phyloP scores from a whole-genome alignment of 2,888 invertebrate species.

The Chrysolina haemoptera region DNA sequence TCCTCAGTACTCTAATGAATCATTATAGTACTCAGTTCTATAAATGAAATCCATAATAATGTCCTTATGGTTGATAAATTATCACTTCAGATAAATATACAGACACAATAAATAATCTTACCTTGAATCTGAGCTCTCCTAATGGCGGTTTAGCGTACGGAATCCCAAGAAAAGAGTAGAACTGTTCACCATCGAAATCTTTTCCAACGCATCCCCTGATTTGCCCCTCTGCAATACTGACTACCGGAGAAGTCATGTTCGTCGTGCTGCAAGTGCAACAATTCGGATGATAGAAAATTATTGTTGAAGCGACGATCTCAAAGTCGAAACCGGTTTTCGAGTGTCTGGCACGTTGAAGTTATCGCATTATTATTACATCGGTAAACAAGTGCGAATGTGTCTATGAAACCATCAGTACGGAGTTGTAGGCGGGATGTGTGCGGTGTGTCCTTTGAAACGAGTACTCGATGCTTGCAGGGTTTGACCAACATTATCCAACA shows the following conservation, averaged over 20 bases:
- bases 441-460: too few species aligned
- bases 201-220: neutral
- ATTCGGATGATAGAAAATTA: neutral
- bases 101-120: neutral
- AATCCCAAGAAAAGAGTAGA: conserved; percentile 40
- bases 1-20: too few species aligned
- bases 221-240: conserved; percentile 5
- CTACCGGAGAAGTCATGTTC: conserved; percentile 3
- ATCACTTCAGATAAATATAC: too few species aligned
- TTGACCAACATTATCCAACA: too few species aligned
- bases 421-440: neutral
- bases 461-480: too few species aligned
- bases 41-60: too few species aligned
- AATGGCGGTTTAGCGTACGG: conserved; percentile 43
- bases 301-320: neutral
- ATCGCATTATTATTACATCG: neutral
- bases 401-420: neutral
- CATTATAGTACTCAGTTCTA: too few species aligned
- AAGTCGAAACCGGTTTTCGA: neutral
- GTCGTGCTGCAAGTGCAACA: neutral
- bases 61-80: too few species aligned
- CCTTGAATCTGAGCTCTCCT: conserved; percentile 40
- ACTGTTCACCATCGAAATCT: conserved; percentile 31
- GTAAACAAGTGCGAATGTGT: neutral
- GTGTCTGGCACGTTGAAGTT: neutral